Base-by-base conservation (phyloP, 2,113 vertebrate genomes). In the Ceuthmochares aereus region DNA sequence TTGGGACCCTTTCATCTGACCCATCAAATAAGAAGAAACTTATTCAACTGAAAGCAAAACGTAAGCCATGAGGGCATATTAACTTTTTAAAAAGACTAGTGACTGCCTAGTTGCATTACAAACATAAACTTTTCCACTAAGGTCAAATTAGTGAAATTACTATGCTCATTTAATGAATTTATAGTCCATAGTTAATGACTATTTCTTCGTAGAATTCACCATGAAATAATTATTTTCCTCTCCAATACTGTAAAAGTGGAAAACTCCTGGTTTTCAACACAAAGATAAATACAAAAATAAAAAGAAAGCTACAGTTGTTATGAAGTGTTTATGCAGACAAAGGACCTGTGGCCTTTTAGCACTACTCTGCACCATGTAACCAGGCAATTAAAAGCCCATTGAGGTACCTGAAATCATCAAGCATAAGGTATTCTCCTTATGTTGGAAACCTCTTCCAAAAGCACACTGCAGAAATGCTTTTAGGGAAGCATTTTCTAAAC, bases 361-460 rank as follows among this genome's bases (percentile, higher is more conserved):
- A 67, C 85, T 90, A 37, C 55, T 82, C 87, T 51, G 52, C 13
- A 74, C 14, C 56, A 42, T 22, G 17, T 67, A 86, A 77, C 32
- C 10, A 68, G 6, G 14, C 52, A 93, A 84, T 73, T 90, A 95
- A 89, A 94, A 88, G 36, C 37, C 36, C 34, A 40, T 18, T 80
- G 56, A 75, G 56, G 55, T 82, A 96, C 45, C 72, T 81, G 85
- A 96, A 96, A 64, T 77, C 86, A 80, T 85, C 95, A 97, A 97
- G 91, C 79, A 75, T 87, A 93, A 92, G 47, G 55, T 75, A n/a
- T 19, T 82, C 63, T 80, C 34, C 52, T 78, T 89, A 88, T 59
- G 36, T 23, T 89, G 74, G 55, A 96, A 91, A 87, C 5, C 23
- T 40, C 84, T 92, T 79, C n/a, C 70, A 74, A 93, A 83, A 85